Base-by-base conservation (phyloP, 2,113 vertebrate species). In the Strix uralensis region DNA sequence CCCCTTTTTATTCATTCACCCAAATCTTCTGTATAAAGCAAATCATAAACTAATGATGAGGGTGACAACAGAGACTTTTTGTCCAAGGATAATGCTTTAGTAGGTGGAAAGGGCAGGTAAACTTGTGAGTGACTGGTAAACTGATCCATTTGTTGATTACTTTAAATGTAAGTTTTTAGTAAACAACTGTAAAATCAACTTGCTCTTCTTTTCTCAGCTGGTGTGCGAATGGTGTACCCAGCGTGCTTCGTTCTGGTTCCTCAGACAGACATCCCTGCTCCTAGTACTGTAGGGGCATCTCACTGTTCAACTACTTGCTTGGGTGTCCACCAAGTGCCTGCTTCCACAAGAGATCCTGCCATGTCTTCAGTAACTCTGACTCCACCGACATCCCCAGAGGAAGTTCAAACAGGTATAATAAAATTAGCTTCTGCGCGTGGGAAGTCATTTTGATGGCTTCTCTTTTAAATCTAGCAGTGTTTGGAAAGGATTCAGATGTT, bases 351-450 rank as follows among this genome's bases (percentile, higher is more conserved):
- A 98, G 99, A 99, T 97, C 99, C 99, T 96, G 99, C 99, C 97
- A 99, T 99, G 98, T 99, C 99, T 94, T 99, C 99, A 7, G 99
- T 99, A 95, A 99, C 99, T 63, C 98, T 99, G 86, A 99, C 99
- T 75, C 99, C 99, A 94, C 99, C 99, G 38, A 99, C 99, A 14
- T 99, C 99, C 90, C 99, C 99, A 16, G 99, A 99, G 98, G 99
- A 99, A 89, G 98, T 98, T 77, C 99, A 99, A 93, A 99, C 99
- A 99, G 99, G 99, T 99, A 98, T 51, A 71, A 12, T 20, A 38
- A 79, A 59, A 57, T 57, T 14, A 78, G 1, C 16, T 93, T 70
- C 19, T 61, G 71, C 18, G 1, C 1, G 3, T 0, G 4, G 32
- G 49, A 51, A 59, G 47, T 49, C 0, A 2, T 74, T 70, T 27